Evolutionary conservation across 2,888 invertebrate genomes (phyloP), one percentile per base, ranked within the genome.

Genomic region (Didymodactylos carnosus): DNA sequence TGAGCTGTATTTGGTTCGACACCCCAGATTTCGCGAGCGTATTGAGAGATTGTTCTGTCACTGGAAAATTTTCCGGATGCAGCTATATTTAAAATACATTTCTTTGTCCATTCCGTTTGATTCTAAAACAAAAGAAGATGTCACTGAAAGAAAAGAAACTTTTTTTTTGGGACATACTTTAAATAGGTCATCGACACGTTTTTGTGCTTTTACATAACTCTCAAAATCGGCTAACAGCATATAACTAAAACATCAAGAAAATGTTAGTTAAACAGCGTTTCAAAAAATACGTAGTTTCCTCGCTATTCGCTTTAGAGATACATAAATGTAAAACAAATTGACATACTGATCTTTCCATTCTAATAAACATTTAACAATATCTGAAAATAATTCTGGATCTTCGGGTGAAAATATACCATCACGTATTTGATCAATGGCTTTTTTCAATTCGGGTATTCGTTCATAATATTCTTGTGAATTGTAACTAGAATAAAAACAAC

Each of bases 1-100:
- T 29, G 29, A 27, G 41, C 46, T 73, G 87, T 87, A n/a, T n/a
- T 87, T 13, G 97, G 94, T 82, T 94, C 90, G 19, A 94, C 90
- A 71, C 89, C 92, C 95, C 97, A 97, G 82, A 99, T 98, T 79
- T 99, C 90, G 41, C 89, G 88, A 43, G 94, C 95, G 83, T 99
- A 99, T 83, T 98, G 92, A 2, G 88, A 88, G 81, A 99, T 99
- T 73, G 98, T 97, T 40, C 84, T 78, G 86, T 99, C 98, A 72
- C 94, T 95, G 69, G 83, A 84, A 86, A 99, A 99, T 85, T 98
- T 98, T 71, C 97, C 98, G 7, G 94, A 91, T 0, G 94, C 89
- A 29, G 97, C 98, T 80, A 99, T 97, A 85, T 99, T 99, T 82
- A 90, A 85, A 78, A 97, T 91, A 78, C 90, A 89, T 93, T 94